Base-by-base conservation (phyloP, 1,140 invertebrate species). In the Drosophila bocki region DNA sequence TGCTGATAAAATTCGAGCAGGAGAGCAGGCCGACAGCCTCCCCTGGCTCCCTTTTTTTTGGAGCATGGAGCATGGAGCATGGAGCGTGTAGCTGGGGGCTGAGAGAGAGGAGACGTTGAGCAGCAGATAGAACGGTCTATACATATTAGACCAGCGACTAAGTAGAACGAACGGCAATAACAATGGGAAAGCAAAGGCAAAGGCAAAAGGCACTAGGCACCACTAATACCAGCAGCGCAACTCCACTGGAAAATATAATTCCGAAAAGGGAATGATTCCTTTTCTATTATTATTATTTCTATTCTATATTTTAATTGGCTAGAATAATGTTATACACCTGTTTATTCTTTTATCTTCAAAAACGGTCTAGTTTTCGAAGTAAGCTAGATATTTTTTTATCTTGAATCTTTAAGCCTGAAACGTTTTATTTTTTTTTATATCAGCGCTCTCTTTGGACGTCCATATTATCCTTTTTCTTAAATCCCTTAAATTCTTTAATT, bases 101-200 rank as follows among this genome's bases (percentile, higher is more conserved):
- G 60, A n/a, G 44, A 44, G 44, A 26, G 79, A 79, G 84, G 84
- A 83, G 80, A 83, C 68, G 53, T 41, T 44, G 69, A 79, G 80
- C 80, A 56, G 35, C 78, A 82, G 65, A 67, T 82, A 80, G 76
- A 83, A 59, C 70, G 60, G 63, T 68, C 60, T 57, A 47, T 59
- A 74, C 33, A 51, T 64, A 82, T 72, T 79, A 83, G 76, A 86
- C 44, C 70, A 80, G 80, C 76, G 65, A 90, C 85, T 90, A 78
- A 80, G 72, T 87, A 90, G 84, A 90, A 84, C 80, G 19, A 90
- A 84, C 61, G 22, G 22, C 58, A 86, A 70, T 39, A 65, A 86
- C 84, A 86, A 87, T 87, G 71, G 80, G 26, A 33, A 29, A 22
- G 44, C 39, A 17, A 37, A 39, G 64, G 60, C 44, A 26, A 29